Conservation (phyloP, 1,140 invertebrate genomes). For the Cyclina sinensis region DNA sequence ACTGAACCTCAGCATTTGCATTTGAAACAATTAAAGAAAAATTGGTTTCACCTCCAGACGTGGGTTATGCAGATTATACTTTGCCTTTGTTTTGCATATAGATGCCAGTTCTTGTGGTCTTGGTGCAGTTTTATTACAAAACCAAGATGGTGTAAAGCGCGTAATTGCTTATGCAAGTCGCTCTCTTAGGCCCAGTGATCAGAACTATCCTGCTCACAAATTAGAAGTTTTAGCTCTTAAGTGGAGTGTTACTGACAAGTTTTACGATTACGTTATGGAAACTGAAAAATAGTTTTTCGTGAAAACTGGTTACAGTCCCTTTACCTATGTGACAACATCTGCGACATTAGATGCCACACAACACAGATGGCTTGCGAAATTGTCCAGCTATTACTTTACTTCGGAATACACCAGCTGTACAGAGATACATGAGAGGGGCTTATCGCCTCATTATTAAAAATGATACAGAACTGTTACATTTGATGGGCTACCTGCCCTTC, state of each 20-base stretch:
- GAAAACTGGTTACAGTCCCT: slow-evolving; percentile 34
- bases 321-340: not conserved
- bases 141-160: slow-evolving; percentile 80
- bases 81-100: not conserved
- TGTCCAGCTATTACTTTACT: not conserved
- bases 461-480: no score
- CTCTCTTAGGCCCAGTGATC: slow-evolving; percentile 53
- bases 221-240: slow-evolving; percentile 63
- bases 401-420: not conserved
- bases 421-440: not conserved
- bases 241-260: slow-evolving; percentile 48
- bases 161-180: slow-evolving; percentile 71
- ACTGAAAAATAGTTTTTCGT: slow-evolving; percentile 37
- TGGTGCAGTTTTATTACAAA: not conserved
- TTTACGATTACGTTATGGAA: slow-evolving; percentile 66
- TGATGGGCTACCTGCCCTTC: no score
- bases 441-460: not conserved
- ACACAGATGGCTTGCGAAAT: not conserved
- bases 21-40: slow-evolving; percentile 63
- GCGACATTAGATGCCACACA: slow-evolving; percentile 9
- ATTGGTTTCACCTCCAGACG: slow-evolving; percentile 72
- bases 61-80: slow-evolving; percentile 1
- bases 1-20: slow-evolving; percentile 48
- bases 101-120: not conserved
- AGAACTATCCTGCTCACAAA: no score